Evolutionary conservation across 2,888 invertebrate species (phyloP).

Genomic region (Drosophila neutralis): DNA sequence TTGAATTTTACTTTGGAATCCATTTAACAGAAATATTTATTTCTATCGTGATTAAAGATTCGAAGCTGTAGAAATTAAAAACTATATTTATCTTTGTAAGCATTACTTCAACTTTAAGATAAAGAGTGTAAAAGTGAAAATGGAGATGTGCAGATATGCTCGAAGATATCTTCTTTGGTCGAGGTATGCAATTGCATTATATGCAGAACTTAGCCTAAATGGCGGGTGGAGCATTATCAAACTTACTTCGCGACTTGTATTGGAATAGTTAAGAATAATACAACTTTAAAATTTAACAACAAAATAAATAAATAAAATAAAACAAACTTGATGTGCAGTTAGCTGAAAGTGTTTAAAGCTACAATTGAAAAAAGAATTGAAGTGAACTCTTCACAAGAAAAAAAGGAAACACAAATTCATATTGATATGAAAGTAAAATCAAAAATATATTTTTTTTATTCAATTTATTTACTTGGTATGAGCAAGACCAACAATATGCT

Average conservation of each 20-base stretch:
- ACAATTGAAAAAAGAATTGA: conserved; percentile 2
- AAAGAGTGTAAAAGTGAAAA: not conserved
- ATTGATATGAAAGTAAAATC: not conserved
- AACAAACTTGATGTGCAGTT: conserved; percentile 3
- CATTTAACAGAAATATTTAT: not conserved
- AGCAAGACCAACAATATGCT: conserved; percentile 8
- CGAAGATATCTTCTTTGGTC: not conserved
- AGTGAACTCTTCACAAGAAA: not conserved
- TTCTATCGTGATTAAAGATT: not conserved
- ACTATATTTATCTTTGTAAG: too few relatives aligned
- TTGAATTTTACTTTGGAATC: not conserved
- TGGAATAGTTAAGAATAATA: too few relatives aligned
- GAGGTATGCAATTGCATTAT: not conserved
- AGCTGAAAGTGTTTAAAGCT: not conserved
- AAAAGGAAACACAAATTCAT: not conserved
- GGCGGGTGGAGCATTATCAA: too few relatives aligned
- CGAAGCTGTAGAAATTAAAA: not conserved
- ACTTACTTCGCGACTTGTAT: too few relatives aligned
- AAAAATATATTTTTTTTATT: not conserved
- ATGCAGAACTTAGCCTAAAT: not conserved
- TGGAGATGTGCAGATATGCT: not conserved
- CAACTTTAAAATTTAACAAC: not conserved
- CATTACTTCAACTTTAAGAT: too few relatives aligned
- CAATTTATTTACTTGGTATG: not conserved
- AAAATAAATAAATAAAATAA: not conserved